phyloP scores from a whole-genome alignment of 1,140 invertebrate genomes.

The Temnothorax nylanderi region DNA sequence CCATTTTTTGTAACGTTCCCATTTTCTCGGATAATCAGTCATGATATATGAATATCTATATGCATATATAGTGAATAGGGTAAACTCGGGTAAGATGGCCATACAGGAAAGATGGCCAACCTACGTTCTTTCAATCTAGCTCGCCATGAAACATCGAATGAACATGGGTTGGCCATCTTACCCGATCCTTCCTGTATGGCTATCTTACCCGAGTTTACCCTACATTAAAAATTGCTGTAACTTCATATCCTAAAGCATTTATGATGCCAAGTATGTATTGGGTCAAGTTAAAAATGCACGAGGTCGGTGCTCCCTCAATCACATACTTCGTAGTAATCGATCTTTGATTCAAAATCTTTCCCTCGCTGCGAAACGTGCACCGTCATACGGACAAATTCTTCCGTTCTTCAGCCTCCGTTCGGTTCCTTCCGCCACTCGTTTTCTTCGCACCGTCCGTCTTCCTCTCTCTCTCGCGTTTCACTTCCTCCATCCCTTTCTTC shows the following conservation, averaged over 20 bases:
- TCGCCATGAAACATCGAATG: no score
- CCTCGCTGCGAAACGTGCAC: slow-evolving; percentile 66
- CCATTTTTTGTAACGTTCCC: neutral
- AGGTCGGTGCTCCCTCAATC: slow-evolving; percentile 53
- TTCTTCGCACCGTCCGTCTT: slow-evolving; percentile 7
- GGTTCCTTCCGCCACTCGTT: slow-evolving; percentile 8
- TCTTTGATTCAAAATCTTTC: slow-evolving; percentile 75
- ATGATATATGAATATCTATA: neutral
- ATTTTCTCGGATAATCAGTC: neutral
- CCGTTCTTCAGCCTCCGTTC: slow-evolving; percentile 24
- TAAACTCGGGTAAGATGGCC: no score
- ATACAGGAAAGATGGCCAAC: no score
- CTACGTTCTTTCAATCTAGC: no score
- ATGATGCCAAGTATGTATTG: slow-evolving; percentile 20
- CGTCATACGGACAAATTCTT: slow-evolving; percentile 68
- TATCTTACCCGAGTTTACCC: no score
- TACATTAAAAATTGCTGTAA: neutral
- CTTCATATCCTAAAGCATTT: neutral
- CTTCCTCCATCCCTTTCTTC: slow-evolving; percentile 8
- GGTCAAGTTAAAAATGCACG: slow-evolving; percentile 64
- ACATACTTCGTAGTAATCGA: slow-evolving; percentile 67
- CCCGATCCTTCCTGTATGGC: no score
- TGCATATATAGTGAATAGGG: neutral
- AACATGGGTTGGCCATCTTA: no score
- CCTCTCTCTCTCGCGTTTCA: neutral